Evolutionary conservation across 2,797 vertebrate species (phyloP), one percentile per base, ranked within the genome.

Genomic region (Melanitta fusca): DNA sequence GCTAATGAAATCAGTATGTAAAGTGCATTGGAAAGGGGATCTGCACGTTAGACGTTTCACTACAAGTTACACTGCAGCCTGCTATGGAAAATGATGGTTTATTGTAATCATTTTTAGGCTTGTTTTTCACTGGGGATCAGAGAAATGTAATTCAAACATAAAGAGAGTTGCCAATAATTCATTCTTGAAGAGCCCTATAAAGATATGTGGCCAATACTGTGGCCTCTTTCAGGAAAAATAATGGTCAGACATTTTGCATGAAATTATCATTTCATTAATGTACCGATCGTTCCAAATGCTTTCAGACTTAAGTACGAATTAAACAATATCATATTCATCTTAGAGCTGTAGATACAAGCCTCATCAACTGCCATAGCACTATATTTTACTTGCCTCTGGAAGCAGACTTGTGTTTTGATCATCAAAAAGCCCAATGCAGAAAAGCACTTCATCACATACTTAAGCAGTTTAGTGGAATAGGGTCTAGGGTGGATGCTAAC

Each of bases 181-280:
- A 95, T 96, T 95, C 66, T 93, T 75, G 95, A 94, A 96, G 84
- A 93, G 66, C 68, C 30, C 60, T 77, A 72, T 93, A 86, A 90
- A 95, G 93, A 95, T 84, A 94, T 74, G 41, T 65, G 94, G 62
- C 89, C 71, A 94, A 90, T 94, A 70, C 82, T 83, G 45, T 30
- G 96, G 30, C 38, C 53, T 94, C 34, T 92, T 96, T 94, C 80
- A 85, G 85, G 88, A 92, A 94, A 96, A 97, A 91, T 94, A 77
- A 79, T 65, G 87, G 83, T 56, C 72, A 92, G 91, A 91, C 88
- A 80, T 96, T 96, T 95, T 97, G 85, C 85, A 96, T 91, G 36
- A 62, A 90, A 93, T 97, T 97, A 95, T 97, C 49, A 72, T 95
- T 93, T 98, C 78, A 95, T 96, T 97, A 97, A 97, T 79, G 51